Conservation (phyloP, 2,888 invertebrate genomes). For the Nesidiocoris tenuis region DNA sequence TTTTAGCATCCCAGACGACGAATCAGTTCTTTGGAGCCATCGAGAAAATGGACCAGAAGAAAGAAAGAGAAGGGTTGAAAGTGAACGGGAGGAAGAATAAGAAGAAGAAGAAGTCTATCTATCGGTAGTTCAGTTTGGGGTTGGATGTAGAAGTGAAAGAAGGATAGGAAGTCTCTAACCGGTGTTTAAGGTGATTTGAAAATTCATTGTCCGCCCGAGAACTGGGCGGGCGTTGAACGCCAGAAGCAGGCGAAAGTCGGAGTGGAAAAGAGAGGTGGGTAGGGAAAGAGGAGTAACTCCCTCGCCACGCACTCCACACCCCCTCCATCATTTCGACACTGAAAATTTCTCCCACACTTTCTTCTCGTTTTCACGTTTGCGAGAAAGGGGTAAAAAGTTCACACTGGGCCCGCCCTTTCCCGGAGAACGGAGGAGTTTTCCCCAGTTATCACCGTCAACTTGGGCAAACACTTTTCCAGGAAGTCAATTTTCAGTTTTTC, state of each 20-base stretch:
- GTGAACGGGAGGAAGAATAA: slow-evolving; percentile 20
- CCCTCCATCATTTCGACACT: neutral
- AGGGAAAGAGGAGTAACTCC: neutral
- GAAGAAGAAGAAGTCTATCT: slow-evolving; percentile 8
- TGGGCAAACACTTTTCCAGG: neutral
- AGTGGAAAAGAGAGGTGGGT: too few relatives aligned
- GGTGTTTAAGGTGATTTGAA: slow-evolving; percentile 34
- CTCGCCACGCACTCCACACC: slow-evolving; percentile 3
- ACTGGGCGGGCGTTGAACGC: slow-evolving; percentile 21
- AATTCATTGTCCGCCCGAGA: slow-evolving; percentile 28
- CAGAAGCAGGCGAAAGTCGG: slow-evolving; percentile 30
- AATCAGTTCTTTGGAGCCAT: slow-evolving; percentile 1
- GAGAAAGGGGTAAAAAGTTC: slow-evolving; percentile 30
- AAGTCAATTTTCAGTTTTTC: neutral
- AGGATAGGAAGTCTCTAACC: neutral
- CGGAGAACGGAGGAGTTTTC: neutral
- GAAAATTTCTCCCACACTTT: neutral
- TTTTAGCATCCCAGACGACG: neutral
- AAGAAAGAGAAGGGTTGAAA: slow-evolving; percentile 21
- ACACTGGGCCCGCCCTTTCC: neutral
- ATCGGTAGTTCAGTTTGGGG: neutral
- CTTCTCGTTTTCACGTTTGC: neutral
- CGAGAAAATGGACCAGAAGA: slow-evolving; percentile 7
- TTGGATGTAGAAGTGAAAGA: neutral
- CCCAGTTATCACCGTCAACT: neutral